Evolutionary conservation across 2,113 vertebrate genomes (phyloP), one percentile per base, ranked within the genome.

Genomic region (Sinosuthora webbiana): DNA sequence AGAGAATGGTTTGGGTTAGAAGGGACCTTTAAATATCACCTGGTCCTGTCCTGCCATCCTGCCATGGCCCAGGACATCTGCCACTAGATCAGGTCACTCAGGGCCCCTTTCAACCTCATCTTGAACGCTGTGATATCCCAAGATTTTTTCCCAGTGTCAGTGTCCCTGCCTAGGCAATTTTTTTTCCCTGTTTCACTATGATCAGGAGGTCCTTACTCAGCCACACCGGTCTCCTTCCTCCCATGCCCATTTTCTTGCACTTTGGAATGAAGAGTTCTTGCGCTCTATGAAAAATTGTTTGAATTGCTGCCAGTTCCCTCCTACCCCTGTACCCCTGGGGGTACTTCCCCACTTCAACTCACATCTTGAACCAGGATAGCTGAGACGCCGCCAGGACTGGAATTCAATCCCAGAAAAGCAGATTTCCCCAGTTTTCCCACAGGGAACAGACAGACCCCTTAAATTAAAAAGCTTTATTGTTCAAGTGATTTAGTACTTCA

Each of bases 171-270:
- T 7, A 12, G 8, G 6, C 6, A n/a, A n/a, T 15, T 7, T 33
- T 35, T 33, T 23, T 12, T 3, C 8, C 10, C 10, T 10, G 10
- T 68, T 70, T 60, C 20, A 35, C 18, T 22, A 27, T 21, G 27
- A 28, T 35, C 45, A 64, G 6, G 28, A 68, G 7, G 3, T 65
- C 11, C 23, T 83, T 45, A 18, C 25, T 55, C 65, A 63, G 18
- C 6, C 20, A 13, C 2, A 6, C 20, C 67, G 28, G 2, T 45
- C 7, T 39, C 28, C 28, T 79, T 28, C 49, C n/a, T 53, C 28
- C 49, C 10, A 0, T 9, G 13, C 11, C 37, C 21, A 35, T 10
- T 28, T 50, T 56, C n/a, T 16, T 64, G 24, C 8, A 35, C 0
- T 0, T 41, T 50, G 22, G 28, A 71, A 92, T 41, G 52, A 71